Evolutionary conservation across 2,797 vertebrate genomes (phyloP).

Genomic region (Chrysolophus pictus): DNA sequence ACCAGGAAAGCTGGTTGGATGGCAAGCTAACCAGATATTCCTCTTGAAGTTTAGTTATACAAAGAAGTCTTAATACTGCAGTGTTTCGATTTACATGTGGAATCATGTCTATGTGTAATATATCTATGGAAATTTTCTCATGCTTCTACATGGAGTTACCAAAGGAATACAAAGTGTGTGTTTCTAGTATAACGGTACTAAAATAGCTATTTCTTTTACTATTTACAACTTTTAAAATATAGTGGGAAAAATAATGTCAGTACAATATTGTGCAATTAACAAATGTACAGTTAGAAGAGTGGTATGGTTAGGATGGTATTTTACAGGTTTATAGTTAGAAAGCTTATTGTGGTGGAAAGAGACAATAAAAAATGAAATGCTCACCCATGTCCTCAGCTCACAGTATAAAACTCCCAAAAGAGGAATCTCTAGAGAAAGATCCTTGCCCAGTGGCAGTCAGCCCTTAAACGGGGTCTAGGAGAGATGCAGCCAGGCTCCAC

Average conservation of each 20-base stretch:
- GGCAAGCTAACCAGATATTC: not conserved
- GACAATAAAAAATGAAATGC: too few relatives aligned
- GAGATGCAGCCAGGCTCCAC: too few relatives aligned
- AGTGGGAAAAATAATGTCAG: not conserved
- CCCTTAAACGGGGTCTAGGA: too few relatives aligned
- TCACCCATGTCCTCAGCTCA: too few relatives aligned
- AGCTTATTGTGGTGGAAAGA: too few relatives aligned
- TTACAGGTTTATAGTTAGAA: too few relatives aligned
- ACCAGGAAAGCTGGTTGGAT: not conserved
- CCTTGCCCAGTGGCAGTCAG: too few relatives aligned
- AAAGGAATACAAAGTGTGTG: not conserved
- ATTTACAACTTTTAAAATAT: accelerated
- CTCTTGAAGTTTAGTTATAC: not conserved
- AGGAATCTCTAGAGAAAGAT: too few relatives aligned
- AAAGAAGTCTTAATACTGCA: not conserved
- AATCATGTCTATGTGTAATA: accelerated
- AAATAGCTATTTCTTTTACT: not conserved
- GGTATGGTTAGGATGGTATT: too few relatives aligned
- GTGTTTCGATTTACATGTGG: accelerated
- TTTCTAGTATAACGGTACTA: not conserved
- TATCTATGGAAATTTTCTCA: not conserved
- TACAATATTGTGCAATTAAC: not conserved
- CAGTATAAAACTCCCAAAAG: too few relatives aligned
- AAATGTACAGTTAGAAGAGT: too few relatives aligned
- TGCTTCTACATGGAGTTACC: not conserved